Percentiles rank a stretch among this genome's conserved stretches.
phyloP scores from a whole-genome alignment of 2,113 vertebrate genomes.

The Cavia porcellus region DNA sequence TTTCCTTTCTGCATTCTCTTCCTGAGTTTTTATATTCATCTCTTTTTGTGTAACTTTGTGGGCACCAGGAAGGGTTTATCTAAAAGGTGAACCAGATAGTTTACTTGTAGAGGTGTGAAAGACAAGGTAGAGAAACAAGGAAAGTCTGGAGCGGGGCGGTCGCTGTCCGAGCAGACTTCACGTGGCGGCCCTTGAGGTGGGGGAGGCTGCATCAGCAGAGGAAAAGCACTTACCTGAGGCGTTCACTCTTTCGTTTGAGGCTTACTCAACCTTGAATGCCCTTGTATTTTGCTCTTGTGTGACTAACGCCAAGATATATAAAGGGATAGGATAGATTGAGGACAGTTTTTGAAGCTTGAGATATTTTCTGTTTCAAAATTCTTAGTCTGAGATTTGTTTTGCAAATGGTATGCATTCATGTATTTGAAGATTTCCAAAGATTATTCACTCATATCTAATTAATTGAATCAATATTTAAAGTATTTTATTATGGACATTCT shows the following conservation, averaged over 20 bases:
- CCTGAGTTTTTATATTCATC: not conserved
- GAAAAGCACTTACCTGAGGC: not conserved
- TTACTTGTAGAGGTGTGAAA: not conserved
- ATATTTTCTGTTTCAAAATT: conserved; percentile 46
- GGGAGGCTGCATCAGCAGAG: not conserved
- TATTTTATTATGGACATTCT: not conserved
- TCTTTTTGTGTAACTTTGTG: not conserved
- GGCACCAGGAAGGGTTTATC: not conserved
- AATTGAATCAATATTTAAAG: not conserved
- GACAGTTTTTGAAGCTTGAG: conserved; percentile 19
- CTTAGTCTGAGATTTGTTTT: conserved; percentile 30
- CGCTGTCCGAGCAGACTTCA: not conserved
- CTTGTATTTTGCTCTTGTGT: not conserved
- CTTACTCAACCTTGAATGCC: not conserved
- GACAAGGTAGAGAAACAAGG: not conserved
- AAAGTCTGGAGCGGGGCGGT: not conserved
- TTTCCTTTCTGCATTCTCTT: not conserved
- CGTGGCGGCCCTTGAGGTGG: not conserved
- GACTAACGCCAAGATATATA: not conserved
- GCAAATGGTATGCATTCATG: not conserved
- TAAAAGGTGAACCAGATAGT: not conserved
- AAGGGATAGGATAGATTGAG: not conserved
- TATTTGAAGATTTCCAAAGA: not conserved
- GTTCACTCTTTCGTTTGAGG: not conserved
- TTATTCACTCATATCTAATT: conserved; percentile 14